A percentile compares a stretch with the other conserved stretches of the same genome.
These are phyloP conservation scores for Isaurus tuberculatus DNA, from an alignment of 92 coral and sea anemone genomes.

Conservation along the genomic window DNA sequence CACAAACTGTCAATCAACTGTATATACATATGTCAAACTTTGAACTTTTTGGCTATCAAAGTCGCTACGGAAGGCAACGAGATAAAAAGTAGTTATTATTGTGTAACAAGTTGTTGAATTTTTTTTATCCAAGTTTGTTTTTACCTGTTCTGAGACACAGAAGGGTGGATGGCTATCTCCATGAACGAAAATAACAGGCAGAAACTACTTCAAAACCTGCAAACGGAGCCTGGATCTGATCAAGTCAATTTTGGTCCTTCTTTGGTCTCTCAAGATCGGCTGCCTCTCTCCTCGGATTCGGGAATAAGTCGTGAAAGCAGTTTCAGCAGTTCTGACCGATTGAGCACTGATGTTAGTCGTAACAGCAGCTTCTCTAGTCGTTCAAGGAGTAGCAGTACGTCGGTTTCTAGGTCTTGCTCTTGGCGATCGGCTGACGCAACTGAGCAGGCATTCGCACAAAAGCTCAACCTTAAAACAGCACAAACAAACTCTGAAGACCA, in stretches of 20 bases:
- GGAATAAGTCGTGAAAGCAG: constrained; percentile 76
- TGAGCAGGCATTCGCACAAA: not conserved
- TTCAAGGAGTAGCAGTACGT: constrained; percentile 61
- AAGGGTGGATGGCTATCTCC: not conserved
- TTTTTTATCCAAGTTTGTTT: not conserved
- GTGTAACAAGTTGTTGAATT: not conserved
- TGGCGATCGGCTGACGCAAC: constrained; percentile 61
- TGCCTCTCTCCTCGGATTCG: constrained; percentile 27
- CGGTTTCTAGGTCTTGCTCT: constrained; percentile 62
- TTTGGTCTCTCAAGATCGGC: not conserved
- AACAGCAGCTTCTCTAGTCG: constrained; percentile 87
- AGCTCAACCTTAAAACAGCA: constrained; percentile 22
- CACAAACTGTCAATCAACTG: constrained; percentile 42
- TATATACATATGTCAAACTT: constrained; percentile 7
- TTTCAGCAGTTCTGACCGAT: constrained; percentile 69
- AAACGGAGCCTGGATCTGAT: not conserved
- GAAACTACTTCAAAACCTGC: constrained; percentile 20
- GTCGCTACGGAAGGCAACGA: not conserved
- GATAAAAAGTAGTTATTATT: not conserved
- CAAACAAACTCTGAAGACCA: constrained; percentile 47
- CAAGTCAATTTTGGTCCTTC: constrained; percentile 1
- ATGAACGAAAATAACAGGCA: constrained; percentile 20
- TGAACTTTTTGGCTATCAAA: constrained; percentile 8
- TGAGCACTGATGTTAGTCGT: constrained; percentile 74
- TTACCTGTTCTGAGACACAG: not conserved